These are phyloP conservation scores for Alligator mississippiensis DNA, from an alignment of 2,113 vertebrate species.

Conservation along the genomic window DNA sequence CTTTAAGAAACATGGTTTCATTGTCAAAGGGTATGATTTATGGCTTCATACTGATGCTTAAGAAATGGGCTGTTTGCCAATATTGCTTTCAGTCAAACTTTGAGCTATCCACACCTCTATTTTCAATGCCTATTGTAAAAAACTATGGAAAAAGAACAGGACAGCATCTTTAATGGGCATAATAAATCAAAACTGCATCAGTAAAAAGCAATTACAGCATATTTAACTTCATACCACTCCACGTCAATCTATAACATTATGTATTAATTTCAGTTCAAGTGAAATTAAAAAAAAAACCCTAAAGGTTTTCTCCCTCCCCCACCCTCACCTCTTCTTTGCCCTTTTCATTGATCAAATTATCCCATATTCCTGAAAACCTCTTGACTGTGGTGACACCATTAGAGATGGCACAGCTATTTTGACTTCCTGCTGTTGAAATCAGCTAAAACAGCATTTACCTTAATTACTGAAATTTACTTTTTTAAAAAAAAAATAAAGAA, in stretches of 20 bases:
- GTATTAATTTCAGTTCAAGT: conserved; percentile 60
- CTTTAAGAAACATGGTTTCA: conserved; percentile 7
- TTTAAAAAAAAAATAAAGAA: background rate
- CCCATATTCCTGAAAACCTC: conserved; percentile 52
- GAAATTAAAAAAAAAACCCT: conserved; percentile 1
- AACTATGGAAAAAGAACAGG: conserved; percentile 38
- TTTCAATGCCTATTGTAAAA: conserved; percentile 18
- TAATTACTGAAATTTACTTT: conserved; percentile 17
- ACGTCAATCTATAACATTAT: conserved; percentile 66
- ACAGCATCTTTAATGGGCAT: conserved; percentile 63
- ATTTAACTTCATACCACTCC: conserved; percentile 66
- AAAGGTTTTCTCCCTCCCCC: conserved; percentile 26
- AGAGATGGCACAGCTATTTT: conserved; percentile 48
- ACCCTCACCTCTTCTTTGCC: conserved; percentile 9
- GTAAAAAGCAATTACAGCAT: conserved; percentile 68
- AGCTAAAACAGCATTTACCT: conserved; percentile 36
- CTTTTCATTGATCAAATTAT: conserved; percentile 66
- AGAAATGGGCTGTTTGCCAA: conserved; percentile 31
- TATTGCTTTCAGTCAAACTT: conserved; percentile 55
- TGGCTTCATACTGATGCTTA: background rate
- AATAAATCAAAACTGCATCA: conserved; percentile 73
- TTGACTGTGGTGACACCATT: conserved; percentile 55
- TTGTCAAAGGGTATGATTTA: conserved; percentile 1
- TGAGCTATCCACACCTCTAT: conserved; percentile 12
- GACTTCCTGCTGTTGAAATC: conserved; percentile 29